Evolutionary conservation across 2,888 invertebrate species (phyloP), one percentile per base, ranked within the genome.

Genomic region (Lithophane socia): DNA sequence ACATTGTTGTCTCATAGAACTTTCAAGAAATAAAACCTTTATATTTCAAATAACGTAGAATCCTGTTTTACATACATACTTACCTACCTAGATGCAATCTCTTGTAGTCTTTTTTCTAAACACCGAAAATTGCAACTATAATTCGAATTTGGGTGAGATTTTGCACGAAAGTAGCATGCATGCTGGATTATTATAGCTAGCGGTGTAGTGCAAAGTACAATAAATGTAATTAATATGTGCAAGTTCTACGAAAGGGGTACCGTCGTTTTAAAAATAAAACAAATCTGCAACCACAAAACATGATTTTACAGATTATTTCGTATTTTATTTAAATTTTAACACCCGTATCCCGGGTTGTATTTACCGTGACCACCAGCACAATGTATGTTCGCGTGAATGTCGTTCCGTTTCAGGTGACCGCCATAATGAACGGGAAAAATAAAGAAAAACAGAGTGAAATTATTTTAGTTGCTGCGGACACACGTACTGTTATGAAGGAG

Each of bases 241-340:
- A 54, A 49, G 18, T 5, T 18, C 8, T 5, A 67, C 5, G 63
- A 79, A 21, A 42, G 2, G 21, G 2, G 21, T 49, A 13, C 16
- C 0, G 9, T 47, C 8, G 16, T 52, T 78, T 58, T 37, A 37
- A 37, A 37, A 37, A 65, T 49, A 54, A 79, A 54, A 66, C 60
- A 42, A 24, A 5, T 24, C n/a, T 42, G 52, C n/a, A n/a, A 52
- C 61, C 60, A 52, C 69, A 73, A 54, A 70, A 49, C 58, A 67
- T 12, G 58, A 13, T 60, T 74, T 49, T 42, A 58, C 52, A 67
- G n/a, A 83, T 82, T 79, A 82, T 79, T 73, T 67, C 44, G 70
- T 49, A 58, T 82, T 82, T 82, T 67, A 82, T 80, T 83, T 60
- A 74, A 79, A 79, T 83, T 67, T 83, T 60, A 74, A 82, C 79